Conservation (phyloP, 2,113 vertebrate genomes). For the Macroglossus sobrinus region DNA sequence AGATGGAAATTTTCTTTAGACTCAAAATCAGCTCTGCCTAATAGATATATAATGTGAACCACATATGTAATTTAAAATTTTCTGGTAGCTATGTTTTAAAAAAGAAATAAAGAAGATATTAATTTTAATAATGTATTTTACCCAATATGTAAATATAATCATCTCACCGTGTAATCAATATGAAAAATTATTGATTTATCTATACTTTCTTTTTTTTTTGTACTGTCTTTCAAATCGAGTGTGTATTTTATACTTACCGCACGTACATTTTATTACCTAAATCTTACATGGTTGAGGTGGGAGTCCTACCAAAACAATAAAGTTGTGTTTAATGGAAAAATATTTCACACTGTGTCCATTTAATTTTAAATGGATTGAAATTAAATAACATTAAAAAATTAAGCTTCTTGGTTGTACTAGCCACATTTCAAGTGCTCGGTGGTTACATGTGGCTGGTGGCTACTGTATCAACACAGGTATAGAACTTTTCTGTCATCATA, state of each 20-base stretch:
- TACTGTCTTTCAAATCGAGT: neutral
- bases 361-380: neutral
- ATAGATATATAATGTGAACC: neutral
- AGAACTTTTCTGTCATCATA: neutral
- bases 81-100: neutral
- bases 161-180: neutral
- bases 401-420: neutral
- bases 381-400: neutral
- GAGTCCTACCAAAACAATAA: neutral
- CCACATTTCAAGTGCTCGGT: neutral
- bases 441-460: neutral
- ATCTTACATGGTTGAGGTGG: neutral
- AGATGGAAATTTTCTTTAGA: neutral
- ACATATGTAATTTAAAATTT: neutral
- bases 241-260: neutral
- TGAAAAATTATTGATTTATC: neutral
- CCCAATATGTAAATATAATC: neutral
- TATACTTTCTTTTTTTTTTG: neutral
- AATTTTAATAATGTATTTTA: neutral
- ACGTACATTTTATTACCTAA: neutral
- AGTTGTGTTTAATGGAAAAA: neutral
- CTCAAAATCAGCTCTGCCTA: neutral
- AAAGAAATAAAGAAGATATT: neutral
- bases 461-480: fast-evolving
- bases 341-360: neutral